phyloP scores from a whole-genome alignment of 1,140 invertebrate species.

The Trialeurodes vaporariorum region DNA sequence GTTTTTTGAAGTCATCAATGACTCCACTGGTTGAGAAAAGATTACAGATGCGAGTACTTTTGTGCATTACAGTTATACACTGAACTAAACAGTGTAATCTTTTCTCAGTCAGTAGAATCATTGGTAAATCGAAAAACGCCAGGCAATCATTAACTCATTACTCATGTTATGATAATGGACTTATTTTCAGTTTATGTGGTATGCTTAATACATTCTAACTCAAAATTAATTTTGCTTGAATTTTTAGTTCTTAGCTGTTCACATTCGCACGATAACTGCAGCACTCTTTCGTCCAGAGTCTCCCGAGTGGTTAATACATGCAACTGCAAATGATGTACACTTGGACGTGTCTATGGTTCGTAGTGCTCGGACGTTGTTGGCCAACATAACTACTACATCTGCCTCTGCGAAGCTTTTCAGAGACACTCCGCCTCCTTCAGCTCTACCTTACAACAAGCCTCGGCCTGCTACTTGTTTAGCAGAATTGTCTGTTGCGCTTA shows the following conservation, averaged over 20 bases:
- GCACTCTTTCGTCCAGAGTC: constrained; percentile 48
- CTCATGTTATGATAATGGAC: background rate
- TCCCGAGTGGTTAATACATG: constrained; percentile 57
- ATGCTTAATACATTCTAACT: background rate
- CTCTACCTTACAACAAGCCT: constrained; percentile 34
- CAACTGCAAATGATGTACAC: constrained; percentile 58
- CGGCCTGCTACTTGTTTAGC: constrained; percentile 46
- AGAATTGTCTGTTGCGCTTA: constrained; percentile 57
- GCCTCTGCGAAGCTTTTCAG: constrained; percentile 30
- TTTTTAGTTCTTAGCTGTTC: constrained; percentile 70
- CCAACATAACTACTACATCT: constrained; percentile 35
- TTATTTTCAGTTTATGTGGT: too few relatives aligned
- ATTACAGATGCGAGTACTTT: too few relatives aligned
- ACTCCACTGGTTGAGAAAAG: too few relatives aligned
- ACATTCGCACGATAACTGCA: constrained; percentile 67
- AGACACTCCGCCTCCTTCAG: constrained; percentile 15
- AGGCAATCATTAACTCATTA: background rate
- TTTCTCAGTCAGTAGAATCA: too few relatives aligned
- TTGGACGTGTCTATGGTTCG: constrained; percentile 63
- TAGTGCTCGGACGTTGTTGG: constrained; percentile 56
- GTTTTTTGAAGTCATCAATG: too few relatives aligned
- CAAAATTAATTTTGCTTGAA: constrained; percentile 19
- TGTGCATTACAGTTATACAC: too few relatives aligned
- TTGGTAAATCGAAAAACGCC: too few relatives aligned
- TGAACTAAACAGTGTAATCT: too few relatives aligned